phyloP scores from a whole-genome alignment of 2,888 invertebrate genomes.

The Ephialtes manifestator region DNA sequence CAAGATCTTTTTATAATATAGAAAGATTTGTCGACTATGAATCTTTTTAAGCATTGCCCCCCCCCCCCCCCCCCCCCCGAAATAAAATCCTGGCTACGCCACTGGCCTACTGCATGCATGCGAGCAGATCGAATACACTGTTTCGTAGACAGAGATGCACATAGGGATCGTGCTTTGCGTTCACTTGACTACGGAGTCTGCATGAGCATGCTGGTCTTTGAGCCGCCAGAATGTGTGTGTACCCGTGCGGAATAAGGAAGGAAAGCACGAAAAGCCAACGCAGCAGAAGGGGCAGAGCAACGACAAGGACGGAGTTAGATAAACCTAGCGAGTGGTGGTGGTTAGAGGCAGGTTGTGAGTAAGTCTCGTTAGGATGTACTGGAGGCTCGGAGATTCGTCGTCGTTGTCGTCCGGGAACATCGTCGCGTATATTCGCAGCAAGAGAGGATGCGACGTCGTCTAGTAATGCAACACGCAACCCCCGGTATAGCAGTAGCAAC shows the following conservation, averaged over 20 bases:
- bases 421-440: neutral
- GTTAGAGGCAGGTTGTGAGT: constrained; percentile 24
- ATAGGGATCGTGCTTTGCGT: constrained; percentile 42
- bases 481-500: constrained; percentile 38
- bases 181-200: constrained; percentile 29
- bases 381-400: constrained; percentile 20
- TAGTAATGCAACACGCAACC: constrained; percentile 52
- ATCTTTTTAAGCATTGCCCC: no score
- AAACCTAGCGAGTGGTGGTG: constrained; percentile 15
- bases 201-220: constrained; percentile 42
- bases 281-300: constrained; percentile 14
- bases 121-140: neutral
- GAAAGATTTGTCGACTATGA: no score
- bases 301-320: constrained; percentile 42
- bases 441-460: constrained; percentile 29
- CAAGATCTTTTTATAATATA: no score
- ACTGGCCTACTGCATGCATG: no score
- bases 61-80: no score
- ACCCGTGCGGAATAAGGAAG: constrained; percentile 64
- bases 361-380: constrained; percentile 5
- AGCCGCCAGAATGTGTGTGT: constrained; percentile 34
- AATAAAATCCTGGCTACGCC: no score
- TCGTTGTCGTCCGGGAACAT: constrained; percentile 46
- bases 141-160: constrained; percentile 14
- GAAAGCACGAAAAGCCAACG: constrained; percentile 56